Evolutionary conservation across 2,797 vertebrate genomes (phyloP).

Genomic region (Enteromius argenteus): DNA sequence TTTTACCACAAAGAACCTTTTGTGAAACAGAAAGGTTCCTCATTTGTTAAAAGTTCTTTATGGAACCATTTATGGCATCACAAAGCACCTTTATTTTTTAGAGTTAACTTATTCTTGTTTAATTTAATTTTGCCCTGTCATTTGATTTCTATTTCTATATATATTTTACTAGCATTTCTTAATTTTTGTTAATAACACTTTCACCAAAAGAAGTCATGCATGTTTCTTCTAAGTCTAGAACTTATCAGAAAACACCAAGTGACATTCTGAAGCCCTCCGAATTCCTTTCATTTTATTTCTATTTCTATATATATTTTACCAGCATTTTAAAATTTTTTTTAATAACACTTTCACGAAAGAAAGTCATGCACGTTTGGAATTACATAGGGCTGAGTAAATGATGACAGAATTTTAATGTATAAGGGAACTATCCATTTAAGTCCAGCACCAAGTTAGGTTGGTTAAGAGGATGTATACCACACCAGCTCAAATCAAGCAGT

Average conservation of each 20-base stretch:
- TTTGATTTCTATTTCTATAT: not conserved
- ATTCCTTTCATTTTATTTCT: not conserved
- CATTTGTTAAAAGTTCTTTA: too few relatives aligned
- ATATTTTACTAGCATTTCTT: not conserved
- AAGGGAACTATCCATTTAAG: not conserved
- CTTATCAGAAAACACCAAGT: not conserved
- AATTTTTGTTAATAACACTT: not conserved
- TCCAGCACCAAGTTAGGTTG: not conserved
- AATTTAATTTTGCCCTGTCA: not conserved
- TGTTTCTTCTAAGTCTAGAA: not conserved
- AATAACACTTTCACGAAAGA: not conserved
- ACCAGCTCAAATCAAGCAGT: not conserved
- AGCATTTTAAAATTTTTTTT: not conserved
- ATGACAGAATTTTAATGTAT: not conserved
- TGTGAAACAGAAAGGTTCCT: too few relatives aligned
- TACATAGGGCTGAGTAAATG: not conserved
- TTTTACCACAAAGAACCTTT: too few relatives aligned
- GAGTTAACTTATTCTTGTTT: too few relatives aligned
- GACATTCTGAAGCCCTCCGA: not conserved
- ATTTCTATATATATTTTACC: not conserved
- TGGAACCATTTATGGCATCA: too few relatives aligned
- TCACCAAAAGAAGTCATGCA: not conserved
- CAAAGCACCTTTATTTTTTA: too few relatives aligned
- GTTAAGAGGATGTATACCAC: not conserved
- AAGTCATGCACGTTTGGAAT: not conserved